Evolutionary conservation across 2,888 invertebrate species (phyloP), one percentile per base, ranked within the genome.

Genomic region (Tipula confusa): DNA sequence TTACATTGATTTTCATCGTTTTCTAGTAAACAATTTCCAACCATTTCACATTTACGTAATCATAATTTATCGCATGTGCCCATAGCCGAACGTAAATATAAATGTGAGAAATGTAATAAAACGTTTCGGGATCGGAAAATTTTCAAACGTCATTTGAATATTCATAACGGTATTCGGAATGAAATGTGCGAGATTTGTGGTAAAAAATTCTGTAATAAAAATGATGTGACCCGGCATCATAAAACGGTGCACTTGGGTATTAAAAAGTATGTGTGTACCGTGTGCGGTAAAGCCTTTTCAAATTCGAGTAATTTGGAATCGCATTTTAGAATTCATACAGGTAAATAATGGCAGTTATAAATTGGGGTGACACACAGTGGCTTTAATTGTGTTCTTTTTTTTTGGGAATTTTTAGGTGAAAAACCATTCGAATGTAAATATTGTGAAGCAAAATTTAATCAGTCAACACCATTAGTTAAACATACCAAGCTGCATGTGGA

Each of bases 21-120:
- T 64, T 64, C 11, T 18, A 80, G 80, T 15, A 80, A 80, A 80
- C 80, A 80, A 80, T 80, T 80, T 29, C 80, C 80, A 80, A 80
- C 80, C 6, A 80, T 80, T 80, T 80, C 80, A n/a, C 80, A 80
- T 80, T 80, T 80, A 80, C 80, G 80, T 29, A 80, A 80, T 29
- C 80, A 80, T 29, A 80, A 80, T 31, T 80, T 80, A 80, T 80
- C 80, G 15, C 80, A 80, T 80, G 80, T 80, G 80, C 80, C 80
- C n/a, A 80, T 80, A 80, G 13, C 80, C 6, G 80, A 80, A 15
- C 29, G 80, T 5, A 80, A 80, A 80, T 80, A 80, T 29, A 80
- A 80, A 80, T 80, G 80, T n/a, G 80, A 80, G n/a, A 80, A 80
- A 80, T 80, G 80, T 80, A 80, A 80, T 31, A 80, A 80, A 80